phyloP scores from a whole-genome alignment of 2,888 invertebrate species.

The Hololepta plana region DNA sequence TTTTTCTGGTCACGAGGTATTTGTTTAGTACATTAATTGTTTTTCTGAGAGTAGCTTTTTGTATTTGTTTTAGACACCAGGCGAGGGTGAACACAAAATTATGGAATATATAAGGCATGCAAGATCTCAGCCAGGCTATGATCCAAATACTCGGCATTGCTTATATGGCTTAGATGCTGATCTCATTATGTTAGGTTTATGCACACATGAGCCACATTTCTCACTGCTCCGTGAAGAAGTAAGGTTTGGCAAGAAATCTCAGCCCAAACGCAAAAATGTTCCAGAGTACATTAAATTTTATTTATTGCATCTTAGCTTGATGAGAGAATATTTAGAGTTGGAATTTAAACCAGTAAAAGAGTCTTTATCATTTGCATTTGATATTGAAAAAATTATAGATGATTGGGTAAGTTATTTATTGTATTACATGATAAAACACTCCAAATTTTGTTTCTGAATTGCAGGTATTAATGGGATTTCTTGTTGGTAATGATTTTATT shows the following conservation, averaged over 20 bases:
- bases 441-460: too few relatives aligned
- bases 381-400: conserved; percentile 84
- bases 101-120: conserved; percentile 95
- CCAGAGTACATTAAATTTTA: conserved; percentile 87
- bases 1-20: conserved; percentile 83
- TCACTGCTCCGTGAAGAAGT: conserved; percentile 88
- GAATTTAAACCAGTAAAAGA: conserved; percentile 63
- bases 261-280: conserved; percentile 44
- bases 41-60: conserved; percentile 1
- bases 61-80: conserved; percentile 50
- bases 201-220: conserved; percentile 92
- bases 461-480: conserved; percentile 77
- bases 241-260: conserved; percentile 45
- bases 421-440: too few relatives aligned
- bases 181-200: conserved; percentile 90
- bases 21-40: conserved; percentile 7
- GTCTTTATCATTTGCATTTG: conserved; percentile 52
- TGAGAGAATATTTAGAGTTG: conserved; percentile 83
- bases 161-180: conserved; percentile 96
- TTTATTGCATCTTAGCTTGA: conserved; percentile 75
- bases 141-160: conserved; percentile 87
- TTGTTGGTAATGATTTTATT: conserved; percentile 97
- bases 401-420: conserved; percentile 55
- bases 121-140: conserved; percentile 66
- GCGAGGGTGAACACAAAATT: conserved; percentile 96